These are phyloP conservation scores for Catamblyrhynchus diadema DNA, from an alignment of 2,797 vertebrate genomes.

Conservation along the genomic window DNA sequence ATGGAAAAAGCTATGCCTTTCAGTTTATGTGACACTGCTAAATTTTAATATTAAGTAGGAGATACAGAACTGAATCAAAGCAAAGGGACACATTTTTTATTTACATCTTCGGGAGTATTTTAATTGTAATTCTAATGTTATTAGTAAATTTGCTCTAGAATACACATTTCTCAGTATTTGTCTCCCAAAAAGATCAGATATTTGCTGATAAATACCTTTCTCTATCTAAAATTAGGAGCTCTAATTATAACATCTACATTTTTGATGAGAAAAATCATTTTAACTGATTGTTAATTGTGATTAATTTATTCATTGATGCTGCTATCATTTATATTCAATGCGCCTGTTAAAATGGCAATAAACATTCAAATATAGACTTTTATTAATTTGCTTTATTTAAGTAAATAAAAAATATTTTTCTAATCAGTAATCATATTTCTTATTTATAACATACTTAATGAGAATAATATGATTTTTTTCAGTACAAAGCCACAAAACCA, in stretches of 20 bases:
- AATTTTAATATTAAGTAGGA: background rate
- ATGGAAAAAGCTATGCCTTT: background rate
- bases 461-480: background rate
- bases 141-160: background rate
- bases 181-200: background rate
- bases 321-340: background rate
- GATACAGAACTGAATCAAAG: background rate
- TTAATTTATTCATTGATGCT: constrained; percentile 2
- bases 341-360: background rate
- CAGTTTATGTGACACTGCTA: background rate
- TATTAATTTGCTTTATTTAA: background rate
- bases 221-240: background rate
- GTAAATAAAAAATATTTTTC: background rate
- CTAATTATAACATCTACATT: background rate
- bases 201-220: background rate
- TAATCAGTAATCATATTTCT: background rate
- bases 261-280: background rate
- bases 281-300: background rate
- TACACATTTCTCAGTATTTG: background rate
- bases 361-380: background rate
- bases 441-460: background rate
- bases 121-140: background rate
- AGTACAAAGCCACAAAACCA: background rate
- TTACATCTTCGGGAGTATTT: background rate
- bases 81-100: background rate